phyloP scores from a whole-genome alignment of 2,113 vertebrate genomes.

The Hippolais icterina region DNA sequence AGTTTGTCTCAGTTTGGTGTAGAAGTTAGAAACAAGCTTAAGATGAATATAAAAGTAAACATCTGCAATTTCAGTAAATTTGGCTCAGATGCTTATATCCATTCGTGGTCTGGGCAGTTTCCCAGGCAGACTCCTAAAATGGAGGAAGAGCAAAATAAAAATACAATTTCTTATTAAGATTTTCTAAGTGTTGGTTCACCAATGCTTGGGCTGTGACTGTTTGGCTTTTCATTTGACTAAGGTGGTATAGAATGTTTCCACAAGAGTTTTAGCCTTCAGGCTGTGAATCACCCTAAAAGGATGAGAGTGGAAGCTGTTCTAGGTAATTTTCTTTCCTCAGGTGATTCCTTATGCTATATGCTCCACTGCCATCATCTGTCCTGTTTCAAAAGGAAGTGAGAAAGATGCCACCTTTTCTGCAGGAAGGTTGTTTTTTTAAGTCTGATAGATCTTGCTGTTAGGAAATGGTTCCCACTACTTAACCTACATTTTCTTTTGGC shows the following conservation, averaged over 20 bases:
- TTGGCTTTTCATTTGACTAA: background rate
- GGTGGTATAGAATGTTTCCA: background rate
- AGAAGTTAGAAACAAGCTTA: background rate
- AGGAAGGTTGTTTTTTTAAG: background rate
- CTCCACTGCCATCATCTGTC: background rate
- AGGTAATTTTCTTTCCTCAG: background rate
- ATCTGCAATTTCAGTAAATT: background rate
- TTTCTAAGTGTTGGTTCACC: accelerated
- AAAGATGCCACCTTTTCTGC: background rate
- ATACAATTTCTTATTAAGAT: background rate
- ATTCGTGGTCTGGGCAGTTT: background rate
- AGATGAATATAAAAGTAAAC: background rate
- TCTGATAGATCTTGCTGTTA: background rate
- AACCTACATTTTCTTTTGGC: constrained; percentile 4
- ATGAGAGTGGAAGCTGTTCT: background rate
- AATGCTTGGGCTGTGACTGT: background rate
- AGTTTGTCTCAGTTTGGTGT: background rate
- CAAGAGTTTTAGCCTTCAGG: background rate
- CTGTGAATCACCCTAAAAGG: background rate
- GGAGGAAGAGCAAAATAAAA: background rate
- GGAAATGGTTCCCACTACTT: constrained; percentile 10
- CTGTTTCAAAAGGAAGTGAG: background rate
- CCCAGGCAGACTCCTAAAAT: background rate
- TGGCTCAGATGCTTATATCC: background rate
- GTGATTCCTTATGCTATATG: background rate